Evolutionary conservation across 2,888 invertebrate genomes (phyloP), one percentile per base, ranked within the genome.

Genomic region (Apotomis turbidana): DNA sequence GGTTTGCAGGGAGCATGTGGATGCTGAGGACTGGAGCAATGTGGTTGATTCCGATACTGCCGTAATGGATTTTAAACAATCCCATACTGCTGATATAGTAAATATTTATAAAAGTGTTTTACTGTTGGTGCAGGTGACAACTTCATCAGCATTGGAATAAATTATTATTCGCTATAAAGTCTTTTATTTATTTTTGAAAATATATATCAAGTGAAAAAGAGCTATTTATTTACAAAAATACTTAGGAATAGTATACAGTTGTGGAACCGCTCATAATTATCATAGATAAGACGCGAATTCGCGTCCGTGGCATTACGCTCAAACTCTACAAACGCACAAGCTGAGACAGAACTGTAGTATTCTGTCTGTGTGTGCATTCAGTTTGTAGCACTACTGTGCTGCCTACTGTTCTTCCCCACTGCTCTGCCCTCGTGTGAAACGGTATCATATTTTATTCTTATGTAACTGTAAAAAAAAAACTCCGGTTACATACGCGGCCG

Each of bases 61-160:
- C 61, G 61, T 61, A 49, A 61, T 51, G 62, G 62, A 52, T 62
- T 62, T 62, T 62, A 61, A 61, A n/a, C 36, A 61, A 36, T 36
- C 61, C 61, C 61, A 61, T 61, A 51, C 61, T 61, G 61, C 61
- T 51, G 61, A 51, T 51, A 49, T 61, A 6, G 61, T 61, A 61
- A 61, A 61, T 61, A 61, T 61, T 51, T 51, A 61, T 61, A 61
- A 60, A 60, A 61, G 49, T 61, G 61, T 61, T 61, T 49, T 61
- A 61, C 61, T 61, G 49, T 61, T 49, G 49, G 49, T 61, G 61
- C 61, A 49, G 61, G 49, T 61, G 61, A 49, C 61, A 51, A 61
- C 49, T 61, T 49, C 49, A 51, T 61, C 61, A 61, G 61, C 61
- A 36, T 61, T 61, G n/a, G 49, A 61, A 61, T 51, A 61, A 61